Evolutionary conservation across 2,888 invertebrate genomes (phyloP), one percentile per base, ranked within the genome.

Genomic region (Unio pictorum): DNA sequence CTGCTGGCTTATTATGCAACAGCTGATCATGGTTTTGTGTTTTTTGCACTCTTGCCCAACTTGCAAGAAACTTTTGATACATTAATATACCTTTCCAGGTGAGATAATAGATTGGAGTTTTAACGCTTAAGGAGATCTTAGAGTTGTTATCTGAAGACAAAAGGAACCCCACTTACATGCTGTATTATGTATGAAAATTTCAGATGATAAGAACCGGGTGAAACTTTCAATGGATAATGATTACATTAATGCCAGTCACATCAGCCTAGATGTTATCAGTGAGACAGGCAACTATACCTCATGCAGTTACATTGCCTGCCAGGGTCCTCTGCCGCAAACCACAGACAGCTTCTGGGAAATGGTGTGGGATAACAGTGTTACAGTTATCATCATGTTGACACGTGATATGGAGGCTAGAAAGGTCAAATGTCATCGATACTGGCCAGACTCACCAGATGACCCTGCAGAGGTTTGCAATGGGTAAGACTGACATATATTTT

Each of bases 301-400:
- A 2, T 80, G 68, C 63, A 69, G 81, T 34, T 89, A 87, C 79
- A 87, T 89, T 6, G 87, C 87, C 20, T 82, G 84, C 66, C 89
- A 89, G 78, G 95, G 98, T 84, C 98, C 98, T 17, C 92, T 98
- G 81, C 95, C 96, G 73, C 95, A 95, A 91, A 98, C 98, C 54
- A 95, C 95, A 85, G 93, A 93, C 67, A 98, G 98, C 91, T 98
- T 98, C 92, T 98, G 98, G 98, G 93, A 95, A 87, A 98, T 98
- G 98, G 93, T 98, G 80, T 98, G 98, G 98, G 97, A 98, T 91
- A 96, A 97, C 90, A 94, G 95, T 87, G 94, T 95, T 78, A 92
- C 95, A 5, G 90, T 91, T 18, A 89, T 92, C 61, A 97, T 97
- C 81, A 98, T 98, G 98, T 96, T 98, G 82, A 98, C 98, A 6